These are phyloP conservation scores for Gallinago undulata DNA, from an alignment of 2,113 vertebrate genomes.

Conservation along the genomic window DNA sequence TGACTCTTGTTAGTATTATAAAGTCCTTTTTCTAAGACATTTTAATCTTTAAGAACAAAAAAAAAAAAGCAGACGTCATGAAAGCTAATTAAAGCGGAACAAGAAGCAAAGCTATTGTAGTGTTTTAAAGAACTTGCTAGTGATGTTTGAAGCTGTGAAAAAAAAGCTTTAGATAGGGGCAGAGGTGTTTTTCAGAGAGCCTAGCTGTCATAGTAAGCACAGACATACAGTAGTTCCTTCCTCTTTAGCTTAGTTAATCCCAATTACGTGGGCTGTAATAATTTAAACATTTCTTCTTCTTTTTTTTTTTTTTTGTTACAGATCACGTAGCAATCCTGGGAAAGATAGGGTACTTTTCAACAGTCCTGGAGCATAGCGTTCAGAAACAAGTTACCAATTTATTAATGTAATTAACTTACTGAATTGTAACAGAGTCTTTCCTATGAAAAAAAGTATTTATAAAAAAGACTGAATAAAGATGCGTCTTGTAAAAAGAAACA, in stretches of 20 bases:
- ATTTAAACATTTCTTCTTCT: constrained; percentile 27
- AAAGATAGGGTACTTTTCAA: constrained; percentile 42
- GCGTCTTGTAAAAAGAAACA: not conserved
- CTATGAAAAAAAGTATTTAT: not conserved
- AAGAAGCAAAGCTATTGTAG: constrained; percentile 80
- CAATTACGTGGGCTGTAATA: constrained; percentile 85
- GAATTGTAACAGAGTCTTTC: constrained; percentile 14
- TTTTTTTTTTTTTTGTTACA: not conserved
- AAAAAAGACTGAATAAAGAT: not conserved
- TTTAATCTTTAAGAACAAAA: constrained; percentile 80
- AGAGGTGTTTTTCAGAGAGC: constrained; percentile 78
- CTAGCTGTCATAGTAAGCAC: constrained; percentile 84
- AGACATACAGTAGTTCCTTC: constrained; percentile 82
- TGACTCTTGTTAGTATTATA: constrained; percentile 84
- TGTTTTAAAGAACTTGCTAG: constrained; percentile 78
- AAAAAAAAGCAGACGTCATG: constrained; percentile 73
- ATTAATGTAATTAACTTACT: constrained; percentile 61
- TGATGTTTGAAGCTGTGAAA: constrained; percentile 76
- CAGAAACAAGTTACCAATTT: constrained; percentile 62
- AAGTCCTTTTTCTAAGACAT: constrained; percentile 79
- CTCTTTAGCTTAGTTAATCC: constrained; percentile 90
- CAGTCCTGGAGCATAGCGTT: constrained; percentile 60
- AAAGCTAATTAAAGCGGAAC: constrained; percentile 81
- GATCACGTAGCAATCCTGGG: constrained; percentile 46
- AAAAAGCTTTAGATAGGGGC: constrained; percentile 71